These are phyloP conservation scores for Deroptyus accipitrinus DNA, from an alignment of 2,113 vertebrate species.

Conservation along the genomic window DNA sequence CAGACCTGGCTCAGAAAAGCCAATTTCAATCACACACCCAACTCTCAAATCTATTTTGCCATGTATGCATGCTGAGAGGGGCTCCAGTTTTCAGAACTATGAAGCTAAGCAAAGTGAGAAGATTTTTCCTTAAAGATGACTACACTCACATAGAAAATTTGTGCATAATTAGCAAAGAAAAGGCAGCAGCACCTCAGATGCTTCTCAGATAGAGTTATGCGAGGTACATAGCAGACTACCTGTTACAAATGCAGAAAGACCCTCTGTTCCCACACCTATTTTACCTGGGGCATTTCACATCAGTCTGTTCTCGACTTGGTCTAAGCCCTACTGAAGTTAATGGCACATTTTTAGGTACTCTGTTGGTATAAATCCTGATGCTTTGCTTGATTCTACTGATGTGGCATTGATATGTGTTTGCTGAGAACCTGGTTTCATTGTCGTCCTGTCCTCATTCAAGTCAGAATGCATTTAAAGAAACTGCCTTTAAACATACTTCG, in stretches of 20 bases:
- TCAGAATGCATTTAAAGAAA: neutral
- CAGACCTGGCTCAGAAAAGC: neutral
- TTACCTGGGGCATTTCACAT: neutral
- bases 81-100: neutral
- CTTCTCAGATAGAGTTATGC: neutral
- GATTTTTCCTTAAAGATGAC: neutral
- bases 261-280: neutral
- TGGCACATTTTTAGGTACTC: neutral
- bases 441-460: neutral
- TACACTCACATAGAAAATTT: neutral
- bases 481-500: constrained; percentile 60
- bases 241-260: neutral
- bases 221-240: neutral
- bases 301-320: neutral
- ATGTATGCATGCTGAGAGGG: neutral
- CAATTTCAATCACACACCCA: neutral
- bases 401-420: neutral
- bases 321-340: neutral
- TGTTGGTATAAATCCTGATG: neutral
- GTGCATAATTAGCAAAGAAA: neutral
- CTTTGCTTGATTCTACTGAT: neutral
- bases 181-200: neutral
- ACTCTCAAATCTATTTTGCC: neutral
- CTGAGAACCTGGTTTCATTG: neutral
- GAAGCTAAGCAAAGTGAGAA: neutral